These are phyloP conservation scores for Rhagologus leucostigma DNA, from an alignment of 2,113 vertebrate genomes.

Conservation along the genomic window DNA sequence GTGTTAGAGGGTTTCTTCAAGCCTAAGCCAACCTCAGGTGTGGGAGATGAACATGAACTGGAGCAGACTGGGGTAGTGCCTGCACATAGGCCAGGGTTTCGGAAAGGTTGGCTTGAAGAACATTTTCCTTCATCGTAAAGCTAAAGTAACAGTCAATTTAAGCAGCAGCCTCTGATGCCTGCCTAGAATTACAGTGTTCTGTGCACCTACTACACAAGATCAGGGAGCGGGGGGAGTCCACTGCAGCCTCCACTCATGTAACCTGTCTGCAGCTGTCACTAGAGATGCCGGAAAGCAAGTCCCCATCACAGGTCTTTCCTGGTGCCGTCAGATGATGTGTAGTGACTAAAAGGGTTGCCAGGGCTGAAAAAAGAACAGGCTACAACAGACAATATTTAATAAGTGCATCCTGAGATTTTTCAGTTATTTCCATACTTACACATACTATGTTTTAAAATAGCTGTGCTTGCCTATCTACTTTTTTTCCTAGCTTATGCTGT, in stretches of 20 bases:
- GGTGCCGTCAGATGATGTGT: not conserved
- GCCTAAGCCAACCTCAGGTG: not conserved
- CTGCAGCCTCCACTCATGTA: not conserved
- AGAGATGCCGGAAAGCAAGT: not conserved
- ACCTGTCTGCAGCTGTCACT: not conserved
- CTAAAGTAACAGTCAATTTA: not conserved
- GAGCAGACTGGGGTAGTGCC: not conserved
- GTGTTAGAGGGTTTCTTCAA: not conserved
- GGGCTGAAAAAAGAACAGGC: not conserved
- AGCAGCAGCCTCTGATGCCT: not conserved
- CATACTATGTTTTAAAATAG: not conserved
- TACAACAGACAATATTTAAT: not conserved
- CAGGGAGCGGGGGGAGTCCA: not conserved
- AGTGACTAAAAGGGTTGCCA: not conserved
- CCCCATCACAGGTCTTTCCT: not conserved
- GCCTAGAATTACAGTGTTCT: not conserved
- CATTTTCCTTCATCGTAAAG: not conserved
- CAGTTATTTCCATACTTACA: not conserved
- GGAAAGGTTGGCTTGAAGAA: not conserved
- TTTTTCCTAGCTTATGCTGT: not conserved
- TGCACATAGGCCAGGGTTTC: not conserved
- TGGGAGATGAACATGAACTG: not conserved
- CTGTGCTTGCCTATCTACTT: not conserved
- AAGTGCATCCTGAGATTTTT: not conserved
- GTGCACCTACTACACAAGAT: not conserved